phyloP scores from a whole-genome alignment of 53 echinoderm and acorn worm species.

The Zoroaster sp. region DNA sequence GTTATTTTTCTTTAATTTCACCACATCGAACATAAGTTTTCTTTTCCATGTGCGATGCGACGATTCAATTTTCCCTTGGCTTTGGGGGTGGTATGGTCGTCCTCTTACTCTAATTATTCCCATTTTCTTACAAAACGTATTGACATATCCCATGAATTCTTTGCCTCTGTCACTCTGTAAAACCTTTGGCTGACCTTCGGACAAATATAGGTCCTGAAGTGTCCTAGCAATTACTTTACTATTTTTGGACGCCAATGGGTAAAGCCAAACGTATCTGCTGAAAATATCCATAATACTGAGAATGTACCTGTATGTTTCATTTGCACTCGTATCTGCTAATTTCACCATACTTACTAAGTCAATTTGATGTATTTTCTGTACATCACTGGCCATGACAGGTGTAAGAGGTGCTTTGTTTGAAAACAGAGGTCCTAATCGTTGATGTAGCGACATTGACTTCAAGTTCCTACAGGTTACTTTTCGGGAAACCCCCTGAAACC shows the following conservation, averaged over 20 bases:
- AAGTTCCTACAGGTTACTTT: no score
- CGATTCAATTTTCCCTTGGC: not conserved
- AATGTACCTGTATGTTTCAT: no score
- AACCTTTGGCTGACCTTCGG: not conserved
- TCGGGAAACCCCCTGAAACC: no score
- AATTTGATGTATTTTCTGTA: no score
- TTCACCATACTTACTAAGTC: no score
- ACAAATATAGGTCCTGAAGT: not conserved
- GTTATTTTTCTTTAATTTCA: not conserved
- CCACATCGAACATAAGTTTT: not conserved
- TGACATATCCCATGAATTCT: not conserved
- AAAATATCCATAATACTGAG: constrained; percentile 10
- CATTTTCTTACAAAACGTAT: not conserved
- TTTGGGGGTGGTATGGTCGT: not conserved
- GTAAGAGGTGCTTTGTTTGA: no score
- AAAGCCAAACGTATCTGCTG: not conserved
- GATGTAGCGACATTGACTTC: no score
- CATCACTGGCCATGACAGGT: no score
- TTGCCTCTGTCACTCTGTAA: not conserved
- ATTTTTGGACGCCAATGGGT: not conserved
- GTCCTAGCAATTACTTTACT: not conserved
- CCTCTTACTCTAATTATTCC: no score
- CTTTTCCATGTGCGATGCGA: not conserved
- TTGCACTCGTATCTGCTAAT: no score
- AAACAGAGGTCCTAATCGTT: no score